These are phyloP conservation scores for Odontothrips loti DNA, from an alignment of 2,888 invertebrate genomes.

Conservation along the genomic window DNA sequence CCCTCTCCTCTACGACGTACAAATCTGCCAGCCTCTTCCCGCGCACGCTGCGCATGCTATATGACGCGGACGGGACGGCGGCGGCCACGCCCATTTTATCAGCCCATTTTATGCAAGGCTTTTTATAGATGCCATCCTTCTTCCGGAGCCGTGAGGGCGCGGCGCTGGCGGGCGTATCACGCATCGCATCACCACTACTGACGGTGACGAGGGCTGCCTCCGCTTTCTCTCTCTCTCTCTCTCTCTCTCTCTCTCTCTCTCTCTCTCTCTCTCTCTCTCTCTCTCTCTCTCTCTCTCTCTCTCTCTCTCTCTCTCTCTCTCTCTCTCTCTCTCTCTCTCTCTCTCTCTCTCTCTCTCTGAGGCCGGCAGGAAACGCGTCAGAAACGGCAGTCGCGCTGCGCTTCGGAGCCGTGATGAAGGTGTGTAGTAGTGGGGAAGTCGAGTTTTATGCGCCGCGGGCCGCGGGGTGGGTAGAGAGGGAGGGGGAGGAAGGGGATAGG, in stretches of 20 bases:
- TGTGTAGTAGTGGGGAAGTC: background rate
- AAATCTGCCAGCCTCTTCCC: too few species aligned
- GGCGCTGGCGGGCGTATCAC: too few species aligned
- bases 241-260: background rate
- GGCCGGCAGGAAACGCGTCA: background rate
- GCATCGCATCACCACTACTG: slow-evolving; percentile 35
- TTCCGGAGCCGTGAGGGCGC: background rate
- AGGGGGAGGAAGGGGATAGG: too few species aligned
- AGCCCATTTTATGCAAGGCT: background rate
- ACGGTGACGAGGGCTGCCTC: slow-evolving; percentile 40
- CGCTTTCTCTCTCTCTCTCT: background rate
- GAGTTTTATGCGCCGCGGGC: too few species aligned
- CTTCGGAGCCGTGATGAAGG: background rate
- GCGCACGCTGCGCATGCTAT: too few species aligned
- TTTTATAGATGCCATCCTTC: background rate
- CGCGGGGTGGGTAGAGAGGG: background rate
- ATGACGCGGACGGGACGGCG: too few species aligned
- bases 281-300: background rate
- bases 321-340: background rate
- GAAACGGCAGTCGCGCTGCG: background rate
- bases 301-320: background rate
- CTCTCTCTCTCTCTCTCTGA: background rate
- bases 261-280: background rate
- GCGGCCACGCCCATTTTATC: background rate
- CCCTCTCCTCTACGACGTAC: too few species aligned